Percentiles rank a stretch among this genome's conserved stretches.
Evolutionary conservation across 2,113 vertebrate genomes (phyloP).

Genomic region (Petrocephalus zakoni): DNA sequence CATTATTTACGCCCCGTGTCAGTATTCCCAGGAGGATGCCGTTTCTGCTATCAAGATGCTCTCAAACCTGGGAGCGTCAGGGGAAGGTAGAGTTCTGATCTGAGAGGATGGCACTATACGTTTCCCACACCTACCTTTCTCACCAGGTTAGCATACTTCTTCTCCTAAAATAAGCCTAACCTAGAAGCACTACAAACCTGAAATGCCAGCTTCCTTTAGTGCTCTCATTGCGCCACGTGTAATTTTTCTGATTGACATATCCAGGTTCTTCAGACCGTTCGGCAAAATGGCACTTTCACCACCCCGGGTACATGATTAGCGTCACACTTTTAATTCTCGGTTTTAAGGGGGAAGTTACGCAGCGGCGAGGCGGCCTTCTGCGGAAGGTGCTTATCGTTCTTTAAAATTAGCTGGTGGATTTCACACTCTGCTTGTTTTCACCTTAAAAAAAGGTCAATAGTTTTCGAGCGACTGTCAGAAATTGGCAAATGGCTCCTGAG

Average conservation of each 20-base stretch:
- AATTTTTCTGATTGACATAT: background rate
- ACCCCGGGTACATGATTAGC: background rate
- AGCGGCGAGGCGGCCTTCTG: background rate
- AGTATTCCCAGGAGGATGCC: background rate
- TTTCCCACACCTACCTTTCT: background rate
- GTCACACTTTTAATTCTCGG: background rate
- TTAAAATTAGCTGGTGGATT: constrained; percentile 5
- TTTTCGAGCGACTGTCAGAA: background rate
- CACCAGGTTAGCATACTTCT: background rate
- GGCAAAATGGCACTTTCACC: background rate
- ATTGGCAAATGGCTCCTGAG: background rate
- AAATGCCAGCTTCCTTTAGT: background rate
- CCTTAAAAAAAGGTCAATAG: background rate
- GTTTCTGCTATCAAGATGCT: background rate
- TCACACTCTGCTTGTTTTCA: background rate
- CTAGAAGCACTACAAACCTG: background rate
- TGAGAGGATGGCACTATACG: background rate
- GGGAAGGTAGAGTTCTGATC: background rate
- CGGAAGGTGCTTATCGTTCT: background rate
- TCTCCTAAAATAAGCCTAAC: background rate
- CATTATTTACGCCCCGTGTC: background rate
- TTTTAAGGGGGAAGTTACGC: background rate
- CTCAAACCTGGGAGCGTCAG: background rate
- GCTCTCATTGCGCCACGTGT: background rate
- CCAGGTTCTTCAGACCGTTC: background rate